Conservation (phyloP, 2,888 invertebrate genomes). For the Drosophila parthenogenetica region DNA sequence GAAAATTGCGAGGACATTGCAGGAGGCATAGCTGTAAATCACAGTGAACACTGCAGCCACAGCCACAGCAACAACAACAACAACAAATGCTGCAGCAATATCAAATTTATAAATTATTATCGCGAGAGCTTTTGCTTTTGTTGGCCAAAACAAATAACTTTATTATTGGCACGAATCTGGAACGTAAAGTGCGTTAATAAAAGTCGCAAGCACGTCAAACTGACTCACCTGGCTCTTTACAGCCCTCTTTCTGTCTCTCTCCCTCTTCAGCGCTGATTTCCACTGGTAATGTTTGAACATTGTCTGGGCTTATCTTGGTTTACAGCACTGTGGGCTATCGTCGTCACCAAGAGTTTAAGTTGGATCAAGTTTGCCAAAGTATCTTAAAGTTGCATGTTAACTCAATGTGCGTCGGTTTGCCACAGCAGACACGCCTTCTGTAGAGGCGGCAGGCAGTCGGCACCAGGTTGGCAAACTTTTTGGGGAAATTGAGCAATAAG, state of each 20-base stretch:
- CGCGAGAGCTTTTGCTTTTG: constrained; percentile 17
- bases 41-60: constrained; percentile 75
- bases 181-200: constrained; percentile 64
- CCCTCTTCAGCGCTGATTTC: background rate
- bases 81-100: constrained; percentile 42
- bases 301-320: constrained; percentile 66
- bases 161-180: constrained; percentile 55
- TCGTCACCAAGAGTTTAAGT: constrained; percentile 23
- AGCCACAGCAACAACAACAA: background rate
- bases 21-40: constrained; percentile 72
- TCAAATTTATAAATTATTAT: constrained; percentile 76
- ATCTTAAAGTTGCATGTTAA: constrained; percentile 76
- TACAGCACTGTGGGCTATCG: constrained; percentile 57
- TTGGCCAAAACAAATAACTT: constrained; percentile 49
- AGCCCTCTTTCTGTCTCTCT: background rate
- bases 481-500: constrained; percentile 74
- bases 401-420: constrained; percentile 63
- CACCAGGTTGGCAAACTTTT: constrained; percentile 65
- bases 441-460: background rate
- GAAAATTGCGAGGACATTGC: constrained; percentile 64
- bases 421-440: constrained; percentile 19
- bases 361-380: constrained; percentile 70
- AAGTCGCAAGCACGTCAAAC: constrained; percentile 68
- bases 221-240: constrained; percentile 9
- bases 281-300: constrained; percentile 65